Base-by-base conservation (phyloP, 2,113 vertebrate species). In the Sceloporus undulatus region DNA sequence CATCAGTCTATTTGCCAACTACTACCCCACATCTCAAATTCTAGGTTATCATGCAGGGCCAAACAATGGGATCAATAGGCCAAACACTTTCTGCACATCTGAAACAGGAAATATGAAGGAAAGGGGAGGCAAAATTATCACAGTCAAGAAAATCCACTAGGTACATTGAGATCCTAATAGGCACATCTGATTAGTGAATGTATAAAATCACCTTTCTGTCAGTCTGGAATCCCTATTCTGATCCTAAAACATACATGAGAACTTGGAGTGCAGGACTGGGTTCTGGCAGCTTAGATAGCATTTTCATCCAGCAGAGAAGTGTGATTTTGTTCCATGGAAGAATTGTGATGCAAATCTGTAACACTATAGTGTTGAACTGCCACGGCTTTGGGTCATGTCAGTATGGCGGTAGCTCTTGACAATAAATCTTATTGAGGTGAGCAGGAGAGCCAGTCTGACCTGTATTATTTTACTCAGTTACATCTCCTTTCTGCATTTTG, bases 401-500 rank as follows among this genome's bases (percentile, higher is more conserved):
- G 38, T 54, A 1, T 59, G 77, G 42, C 13, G 84, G 5, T 70
- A 79, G 71, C 16, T 48, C 83, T 29, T 76, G 52, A 84, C 65
- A 68, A 42, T 0, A 0, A 89, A 66, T 93, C 70, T 71, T 84
- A 25, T 78, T 88, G 89, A 89, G 76, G n/a, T 23, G 84, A 86
- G 29, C 34, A 1, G 10, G 76, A 87, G 73, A 90, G 75, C 27
- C 78, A 81, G 42, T 54, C 75, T 88, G 82, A 21, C 62, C 76
- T 87, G 6, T 56, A 1, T 82, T 87, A 23, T 75, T 90, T 86
- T 83, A 40, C 83, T 74, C 7, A 59, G 7, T 83, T 90, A 75
- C 27, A 13, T 85, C 42, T 89, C 71, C 27, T 90, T 87, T 87
- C 87, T 80, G 59, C 9, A 0, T 92, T 94, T 88, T 86, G 87